Evolutionary conservation across 2,113 vertebrate species (phyloP), one percentile per base, ranked within the genome.

Genomic region (Calonectris borealis): DNA sequence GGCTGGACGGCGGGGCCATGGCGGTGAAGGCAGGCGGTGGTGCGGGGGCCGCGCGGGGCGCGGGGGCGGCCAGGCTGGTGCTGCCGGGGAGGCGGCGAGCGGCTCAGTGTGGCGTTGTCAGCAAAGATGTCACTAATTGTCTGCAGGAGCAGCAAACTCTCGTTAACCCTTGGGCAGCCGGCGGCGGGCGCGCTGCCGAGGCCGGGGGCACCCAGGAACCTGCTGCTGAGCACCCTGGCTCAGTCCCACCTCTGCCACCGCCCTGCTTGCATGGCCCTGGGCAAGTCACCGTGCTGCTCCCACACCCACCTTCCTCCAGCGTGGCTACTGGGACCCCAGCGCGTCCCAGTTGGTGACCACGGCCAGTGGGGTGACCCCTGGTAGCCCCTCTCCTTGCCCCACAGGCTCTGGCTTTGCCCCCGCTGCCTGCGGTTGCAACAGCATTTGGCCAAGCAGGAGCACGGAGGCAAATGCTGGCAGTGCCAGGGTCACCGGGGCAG

Each of bases 61-160:
- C 76, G 90, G 89, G 96, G 96, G 90, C 96, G 96, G 96, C 82
- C 87, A 7, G 95, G 93, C 94, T 86, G 51, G 71, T 86, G 89
- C 87, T 91, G 96, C 75, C 22, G 72, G 97, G 96, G 96, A 97
- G 97, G 97, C 94, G 54, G 97, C 86, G 83, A 97, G 96, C 91
- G 6, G 97, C 98, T 98, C 97, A 96, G 97, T 97, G 98, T 97
- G 97, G 97, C 89, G 96, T 97, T 98, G 98, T 98, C 98, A 98
- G 98, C 96, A 97, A 80, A 98, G 98, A 98, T 98, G 98, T 98
- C 98, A 98, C 98, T 98, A 98, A 98, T 98, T 98, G 98, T 98
- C 98, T 98, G 97, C 98, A 97, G 97, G 97, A 98, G 97, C 97
- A 90, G 97, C 98, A 97, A 97, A 97, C 97, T 97, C 98, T 94